These are phyloP conservation scores for Triplophysa bombifrons DNA, from an alignment of 2,797 vertebrate genomes.

Conservation along the genomic window DNA sequence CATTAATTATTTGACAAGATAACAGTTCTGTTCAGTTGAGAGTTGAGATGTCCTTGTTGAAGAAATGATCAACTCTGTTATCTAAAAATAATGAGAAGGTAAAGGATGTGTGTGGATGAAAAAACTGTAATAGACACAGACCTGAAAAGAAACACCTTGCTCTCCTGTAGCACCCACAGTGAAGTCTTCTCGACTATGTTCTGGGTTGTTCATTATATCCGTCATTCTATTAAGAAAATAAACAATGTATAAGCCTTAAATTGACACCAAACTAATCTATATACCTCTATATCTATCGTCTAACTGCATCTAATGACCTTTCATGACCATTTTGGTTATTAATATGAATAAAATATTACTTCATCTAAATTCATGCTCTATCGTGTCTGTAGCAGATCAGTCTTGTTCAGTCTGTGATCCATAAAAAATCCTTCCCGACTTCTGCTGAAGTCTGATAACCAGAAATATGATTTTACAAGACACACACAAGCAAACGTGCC, in stretches of 20 bases:
- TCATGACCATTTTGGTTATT: not conserved
- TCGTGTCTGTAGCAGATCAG: not conserved
- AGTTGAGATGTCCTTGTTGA: not conserved
- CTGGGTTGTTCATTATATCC: conserved; percentile 53
- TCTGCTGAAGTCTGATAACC: not conserved
- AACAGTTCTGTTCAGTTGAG: not conserved
- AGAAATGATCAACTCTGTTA: not conserved
- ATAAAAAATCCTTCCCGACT: conserved; percentile 26
- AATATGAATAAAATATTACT: conserved; percentile 1
- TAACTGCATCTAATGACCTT: not conserved
- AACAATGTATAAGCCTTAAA: not conserved
- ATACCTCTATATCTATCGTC: too few relatives aligned
- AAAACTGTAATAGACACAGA: conserved; percentile 18
- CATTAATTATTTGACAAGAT: not conserved
- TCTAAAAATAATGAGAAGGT: not conserved
- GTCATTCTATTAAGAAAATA: conserved; percentile 46
- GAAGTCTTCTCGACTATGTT: conserved; percentile 45
- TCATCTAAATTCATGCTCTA: not conserved
- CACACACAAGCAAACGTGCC: conserved; percentile 14
- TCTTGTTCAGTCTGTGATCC: conserved; percentile 18
- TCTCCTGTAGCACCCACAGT: conserved; percentile 41
- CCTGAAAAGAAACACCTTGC: conserved; percentile 50
- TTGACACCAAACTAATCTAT: not conserved
- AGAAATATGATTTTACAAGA: conserved; percentile 22
- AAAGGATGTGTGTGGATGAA: not conserved